These are phyloP conservation scores for Clytia hemisphaerica DNA, from an alignment of 30 jellyfish, hydroid and myxozoan genomes.

Conservation along the genomic window DNA sequence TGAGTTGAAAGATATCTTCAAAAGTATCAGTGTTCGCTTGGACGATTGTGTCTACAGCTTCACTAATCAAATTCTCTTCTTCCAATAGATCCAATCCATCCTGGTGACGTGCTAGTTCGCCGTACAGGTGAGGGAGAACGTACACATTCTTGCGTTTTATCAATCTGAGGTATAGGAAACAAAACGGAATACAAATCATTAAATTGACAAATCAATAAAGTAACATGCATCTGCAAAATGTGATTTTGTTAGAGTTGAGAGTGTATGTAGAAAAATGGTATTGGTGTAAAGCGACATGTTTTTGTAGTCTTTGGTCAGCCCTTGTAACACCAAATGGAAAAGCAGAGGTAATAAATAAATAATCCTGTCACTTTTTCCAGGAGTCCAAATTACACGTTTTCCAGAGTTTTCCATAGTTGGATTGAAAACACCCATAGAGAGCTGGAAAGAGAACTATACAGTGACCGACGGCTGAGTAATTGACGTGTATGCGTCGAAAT, in stretches of 20 bases:
- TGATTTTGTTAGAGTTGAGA: neutral
- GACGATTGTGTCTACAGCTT: slow-evolving; percentile 47
- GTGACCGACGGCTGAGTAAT: too few relatives aligned
- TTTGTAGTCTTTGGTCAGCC: too few relatives aligned
- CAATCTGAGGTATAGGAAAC: neutral
- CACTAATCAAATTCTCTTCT: slow-evolving; percentile 69
- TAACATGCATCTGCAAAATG: neutral
- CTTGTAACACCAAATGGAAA: too few relatives aligned
- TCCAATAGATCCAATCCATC: slow-evolving; percentile 61
- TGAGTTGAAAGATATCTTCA: slow-evolving; percentile 44
- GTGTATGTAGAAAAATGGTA: neutral
- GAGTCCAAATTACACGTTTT: too few relatives aligned
- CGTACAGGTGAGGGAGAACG: slow-evolving; percentile 84
- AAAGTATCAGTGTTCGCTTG: slow-evolving; percentile 36
- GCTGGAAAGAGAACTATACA: too few relatives aligned
- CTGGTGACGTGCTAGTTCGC: slow-evolving; percentile 82
- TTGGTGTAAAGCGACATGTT: too few relatives aligned
- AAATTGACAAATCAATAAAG: neutral
- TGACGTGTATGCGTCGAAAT: too few relatives aligned
- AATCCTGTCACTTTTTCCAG: too few relatives aligned
- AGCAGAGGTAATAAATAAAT: too few relatives aligned
- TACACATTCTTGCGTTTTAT: slow-evolving; percentile 53
- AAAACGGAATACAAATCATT: too few relatives aligned
- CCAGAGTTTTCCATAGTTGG: too few relatives aligned
- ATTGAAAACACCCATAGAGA: too few relatives aligned